Evolutionary conservation across 2,113 vertebrate genomes (phyloP), one percentile per base, ranked within the genome.

Genomic region (Hippocampus abdominalis): DNA sequence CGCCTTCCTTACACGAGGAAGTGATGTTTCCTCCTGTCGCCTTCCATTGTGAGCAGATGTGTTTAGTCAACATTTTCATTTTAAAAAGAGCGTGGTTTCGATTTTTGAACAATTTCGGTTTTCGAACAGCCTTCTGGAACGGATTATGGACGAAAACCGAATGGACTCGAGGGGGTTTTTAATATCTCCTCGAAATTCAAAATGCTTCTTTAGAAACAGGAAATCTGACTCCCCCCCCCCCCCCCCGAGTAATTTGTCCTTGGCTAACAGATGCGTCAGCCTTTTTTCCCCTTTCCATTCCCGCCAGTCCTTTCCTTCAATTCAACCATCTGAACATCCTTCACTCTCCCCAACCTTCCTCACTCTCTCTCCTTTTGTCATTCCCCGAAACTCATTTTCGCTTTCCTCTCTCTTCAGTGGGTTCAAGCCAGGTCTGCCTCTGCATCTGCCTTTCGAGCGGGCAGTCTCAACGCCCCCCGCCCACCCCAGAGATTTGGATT

Each of bases 221-320:
- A 62, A 62, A 62, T 3, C 13, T 18, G 12, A 3, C 15, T 10
- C n/a, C n/a, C n/a, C n/a, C n/a, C n/a, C n/a, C n/a, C n/a, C n/a
- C n/a, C n/a, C 23, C 16, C 36, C 29, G 3, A 32, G 3, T 3
- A 6, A 61, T 39, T 73, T 15, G 54, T 71, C 71, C 49, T 32
- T 66, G 40, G 66, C 65, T 46, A 54, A 63, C 73, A 75, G 79
- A 74, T 65, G 76, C 64, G 77, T 78, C 72, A 18, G 48, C 66
- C 74, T n/a, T 51, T 66, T 88, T 86, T n/a, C n/a, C 80, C 11
- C 44, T 82, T 83, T 77, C 71, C 72, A 57, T 66, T 70, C 48
- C 73, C 53, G 27, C 63, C 71, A 54, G 44, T 75, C 66, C 73
- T 75, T 81, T 84, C 82, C 72, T 76, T 70, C 68, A 66, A 66